Evolutionary conservation across 2,888 invertebrate genomes (phyloP).

Genomic region (Myathropa florea): DNA sequence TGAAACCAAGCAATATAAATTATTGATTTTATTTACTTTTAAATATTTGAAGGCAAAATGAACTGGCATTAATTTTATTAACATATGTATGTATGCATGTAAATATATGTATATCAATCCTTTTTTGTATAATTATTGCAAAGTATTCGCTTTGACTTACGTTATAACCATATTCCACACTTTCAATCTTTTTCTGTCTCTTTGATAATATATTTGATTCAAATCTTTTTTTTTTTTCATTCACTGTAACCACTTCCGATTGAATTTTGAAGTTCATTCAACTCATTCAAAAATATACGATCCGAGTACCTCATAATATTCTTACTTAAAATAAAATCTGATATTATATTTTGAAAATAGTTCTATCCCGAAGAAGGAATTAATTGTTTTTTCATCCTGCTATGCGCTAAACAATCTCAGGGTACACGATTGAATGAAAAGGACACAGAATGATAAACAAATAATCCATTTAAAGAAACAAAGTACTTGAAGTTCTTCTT

Average conservation of each 20-base stretch:
- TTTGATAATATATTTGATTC: too few species aligned
- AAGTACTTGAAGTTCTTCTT: conserved; percentile 60
- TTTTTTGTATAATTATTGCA: background rate
- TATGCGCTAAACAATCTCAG: conserved; percentile 31
- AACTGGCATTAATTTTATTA: background rate
- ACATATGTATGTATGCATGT: background rate
- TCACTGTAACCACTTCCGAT: conserved; percentile 16
- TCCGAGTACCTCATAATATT: background rate
- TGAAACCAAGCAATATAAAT: background rate
- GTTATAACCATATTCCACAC: conserved; percentile 63
- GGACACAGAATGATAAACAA: conserved; percentile 57
- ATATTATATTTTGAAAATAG: too few species aligned
- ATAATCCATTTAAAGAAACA: conserved; percentile 61
- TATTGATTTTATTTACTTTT: conserved; percentile 1
- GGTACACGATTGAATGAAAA: conserved; percentile 38
- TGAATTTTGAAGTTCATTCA: background rate
- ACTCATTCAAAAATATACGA: background rate
- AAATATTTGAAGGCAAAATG: background rate
- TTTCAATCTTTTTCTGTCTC: background rate
- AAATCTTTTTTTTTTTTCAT: background rate
- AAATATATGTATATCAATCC: too few species aligned
- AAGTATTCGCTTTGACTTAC: conserved; percentile 29
- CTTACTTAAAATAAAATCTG: background rate
- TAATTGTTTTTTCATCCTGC: conserved; percentile 20
- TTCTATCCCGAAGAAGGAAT: background rate